These are phyloP conservation scores for Cygnus buccinator DNA, from an alignment of 2,113 vertebrate species.

Conservation along the genomic window DNA sequence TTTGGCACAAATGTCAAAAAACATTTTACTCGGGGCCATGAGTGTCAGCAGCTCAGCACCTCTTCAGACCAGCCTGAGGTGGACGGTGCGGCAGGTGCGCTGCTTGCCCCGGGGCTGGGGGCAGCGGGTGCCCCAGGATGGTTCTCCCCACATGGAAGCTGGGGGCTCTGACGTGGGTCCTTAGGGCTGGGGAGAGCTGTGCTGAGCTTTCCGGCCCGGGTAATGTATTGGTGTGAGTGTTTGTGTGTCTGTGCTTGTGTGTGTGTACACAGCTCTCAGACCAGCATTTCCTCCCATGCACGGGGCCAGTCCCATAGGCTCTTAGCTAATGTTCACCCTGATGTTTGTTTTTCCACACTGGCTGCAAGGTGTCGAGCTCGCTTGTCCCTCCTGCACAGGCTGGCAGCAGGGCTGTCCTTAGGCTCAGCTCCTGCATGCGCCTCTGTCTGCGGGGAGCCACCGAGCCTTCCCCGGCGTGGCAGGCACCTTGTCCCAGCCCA, in stretches of 20 bases:
- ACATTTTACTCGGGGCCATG: background rate
- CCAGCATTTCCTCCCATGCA: background rate
- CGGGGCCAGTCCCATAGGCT: accelerated
- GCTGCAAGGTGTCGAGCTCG: accelerated
- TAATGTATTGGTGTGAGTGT: background rate
- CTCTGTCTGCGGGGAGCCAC: background rate
- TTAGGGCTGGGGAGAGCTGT: background rate
- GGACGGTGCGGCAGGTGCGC: too few species aligned
- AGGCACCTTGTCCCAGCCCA: accelerated
- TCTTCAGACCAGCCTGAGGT: too few species aligned
- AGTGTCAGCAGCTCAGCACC: background rate
- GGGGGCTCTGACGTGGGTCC: background rate
- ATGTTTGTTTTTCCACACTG: background rate
- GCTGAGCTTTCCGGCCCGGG: accelerated
- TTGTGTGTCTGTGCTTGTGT: background rate
- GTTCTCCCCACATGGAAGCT: background rate
- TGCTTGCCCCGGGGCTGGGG: too few species aligned
- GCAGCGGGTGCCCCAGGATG: too few species aligned
- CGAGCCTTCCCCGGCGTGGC: accelerated
- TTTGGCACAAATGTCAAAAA: background rate
- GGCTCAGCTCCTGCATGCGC: background rate
- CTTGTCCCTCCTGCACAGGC: background rate
- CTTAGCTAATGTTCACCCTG: accelerated
- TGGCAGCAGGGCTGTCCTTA: background rate
- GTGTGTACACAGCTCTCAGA: accelerated